Evolutionary conservation across 2,888 invertebrate genomes (phyloP).

Genomic region (Leptinotarsa tumamoca): DNA sequence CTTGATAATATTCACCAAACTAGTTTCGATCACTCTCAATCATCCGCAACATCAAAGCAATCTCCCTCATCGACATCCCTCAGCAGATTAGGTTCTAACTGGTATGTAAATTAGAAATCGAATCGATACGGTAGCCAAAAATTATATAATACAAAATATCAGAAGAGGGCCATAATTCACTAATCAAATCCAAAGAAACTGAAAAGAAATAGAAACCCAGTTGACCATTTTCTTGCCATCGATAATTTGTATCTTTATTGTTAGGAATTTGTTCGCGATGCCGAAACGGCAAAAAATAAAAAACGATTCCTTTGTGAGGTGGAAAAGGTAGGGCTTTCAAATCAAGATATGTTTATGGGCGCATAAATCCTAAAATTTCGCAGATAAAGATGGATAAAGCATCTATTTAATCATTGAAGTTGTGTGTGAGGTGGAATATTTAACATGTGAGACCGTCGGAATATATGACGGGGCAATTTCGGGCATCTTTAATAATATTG

Average conservation of each 20-base stretch:
- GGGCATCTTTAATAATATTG: not conserved
- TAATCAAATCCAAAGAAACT: slow-evolving; percentile 29
- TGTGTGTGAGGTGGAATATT: not conserved
- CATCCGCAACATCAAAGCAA: no score
- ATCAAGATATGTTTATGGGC: slow-evolving; percentile 31
- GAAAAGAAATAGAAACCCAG: slow-evolving; percentile 33
- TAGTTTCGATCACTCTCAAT: no score
- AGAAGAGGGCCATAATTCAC: slow-evolving; percentile 31
- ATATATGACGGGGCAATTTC: not conserved
- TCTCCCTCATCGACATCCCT: no score
- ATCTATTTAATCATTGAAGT: slow-evolving; percentile 27
- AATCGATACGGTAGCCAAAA: slow-evolving; percentile 1
- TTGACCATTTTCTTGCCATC: slow-evolving; percentile 33
- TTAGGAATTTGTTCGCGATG: slow-evolving; percentile 28
- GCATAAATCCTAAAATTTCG: slow-evolving; percentile 30
- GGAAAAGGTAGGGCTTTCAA: slow-evolving; percentile 26
- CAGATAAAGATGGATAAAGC: slow-evolving; percentile 24
- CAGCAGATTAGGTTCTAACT: not conserved
- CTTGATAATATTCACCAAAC: no score
- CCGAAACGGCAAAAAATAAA: slow-evolving; percentile 23
- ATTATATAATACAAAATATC: slow-evolving; percentile 22
- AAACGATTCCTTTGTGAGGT: slow-evolving; percentile 22
- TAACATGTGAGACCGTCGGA: not conserved
- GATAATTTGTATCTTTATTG: slow-evolving; percentile 43
- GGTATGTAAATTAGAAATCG: not conserved